Base-by-base conservation (phyloP, 2,797 vertebrate species). In the Megaceryle alcyon region DNA sequence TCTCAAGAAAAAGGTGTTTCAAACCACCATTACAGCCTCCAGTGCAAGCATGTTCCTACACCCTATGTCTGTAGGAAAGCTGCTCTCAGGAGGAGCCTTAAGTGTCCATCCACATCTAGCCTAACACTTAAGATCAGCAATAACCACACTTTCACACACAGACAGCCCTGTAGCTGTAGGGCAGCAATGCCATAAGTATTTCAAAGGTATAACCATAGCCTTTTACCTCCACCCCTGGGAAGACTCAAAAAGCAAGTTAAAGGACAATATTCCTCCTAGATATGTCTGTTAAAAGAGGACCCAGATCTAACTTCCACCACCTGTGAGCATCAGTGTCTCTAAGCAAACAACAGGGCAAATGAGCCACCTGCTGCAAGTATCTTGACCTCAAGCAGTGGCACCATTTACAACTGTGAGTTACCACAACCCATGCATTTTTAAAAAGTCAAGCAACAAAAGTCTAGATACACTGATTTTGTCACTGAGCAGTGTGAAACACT, bases 91-190 rank as follows among this genome's bases (percentile, higher is more conserved):
- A 82, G 57, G 19, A 79, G 60, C 35, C 29, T 37, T 0, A 3
- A 56, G 21, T 2, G 13, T 41, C 63, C 66, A 17, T 25, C 46
- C 35, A 13, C 0, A 51, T 37, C 33, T 25, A 29, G 31, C 79
- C 26, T 54, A n/a, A 12, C 8, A 1, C 44, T 21, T 4, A 4
- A 6, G 0, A 2, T 3, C 7, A 21, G 37, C 0, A 5, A 41
- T 17, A 53, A 19, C 33, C 44, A 13, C 41, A n/a, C 70, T 56
- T 43, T 9, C 35, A 9, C 2, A 0, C 61, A 7, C 69, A 14
- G 35, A 7, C 69, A 14, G 35, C 12, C 31, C 56, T 43, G 41
- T 18, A 29, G 2, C 56, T 59, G 56, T 35, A 59, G 12, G 0
- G 12, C 19, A 56, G 22, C 29, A n/a, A 4, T 0, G 3, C 33